A percentile compares a stretch with the other conserved stretches of the same genome.
Evolutionary conservation across 2,888 invertebrate genomes (phyloP).

Genomic region (Pomacea canaliculata): DNA sequence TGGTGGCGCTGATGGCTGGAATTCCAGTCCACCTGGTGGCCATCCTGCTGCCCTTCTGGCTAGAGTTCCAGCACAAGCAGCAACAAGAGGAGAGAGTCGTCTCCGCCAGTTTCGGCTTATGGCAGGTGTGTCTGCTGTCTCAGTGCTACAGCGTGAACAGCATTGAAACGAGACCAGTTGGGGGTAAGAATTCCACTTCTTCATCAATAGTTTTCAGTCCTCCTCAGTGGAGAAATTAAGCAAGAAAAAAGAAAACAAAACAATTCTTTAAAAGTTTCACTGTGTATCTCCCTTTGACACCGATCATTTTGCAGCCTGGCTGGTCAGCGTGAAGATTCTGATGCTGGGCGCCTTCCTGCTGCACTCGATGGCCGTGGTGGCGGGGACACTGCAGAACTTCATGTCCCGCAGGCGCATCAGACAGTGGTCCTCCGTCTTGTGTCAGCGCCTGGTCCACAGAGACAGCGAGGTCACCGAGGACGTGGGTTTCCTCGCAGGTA

Average conservation of each 20-base stretch:
- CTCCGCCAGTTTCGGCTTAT: conserved; percentile 8
- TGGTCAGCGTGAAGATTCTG: conserved; percentile 5
- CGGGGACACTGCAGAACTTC: conserved; percentile 15
- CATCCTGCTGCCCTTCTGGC: conserved; percentile 11
- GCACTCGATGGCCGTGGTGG: background rate
- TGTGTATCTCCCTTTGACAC: background rate
- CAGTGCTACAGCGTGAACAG: background rate
- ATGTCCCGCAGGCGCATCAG: background rate
- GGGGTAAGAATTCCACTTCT: background rate
- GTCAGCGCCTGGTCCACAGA: conserved; percentile 1
- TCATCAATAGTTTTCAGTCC: background rate
- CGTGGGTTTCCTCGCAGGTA: conserved; percentile 17
- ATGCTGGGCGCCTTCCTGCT: conserved; percentile 8
- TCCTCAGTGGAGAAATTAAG: no score
- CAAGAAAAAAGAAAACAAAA: no score
- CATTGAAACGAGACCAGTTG: background rate
- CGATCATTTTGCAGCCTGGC: conserved; percentile 3
- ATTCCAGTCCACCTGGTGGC: conserved; percentile 1
- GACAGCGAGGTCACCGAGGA: conserved; percentile 13
- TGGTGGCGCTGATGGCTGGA: conserved; percentile 10
- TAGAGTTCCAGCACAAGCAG: background rate
- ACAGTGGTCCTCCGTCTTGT: background rate
- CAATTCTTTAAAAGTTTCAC: no score
- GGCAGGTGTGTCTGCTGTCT: conserved; percentile 5
- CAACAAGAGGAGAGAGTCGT: background rate